Evolutionary conservation across 2,113 vertebrate species (phyloP).

Genomic region (Phocoena sinus): DNA sequence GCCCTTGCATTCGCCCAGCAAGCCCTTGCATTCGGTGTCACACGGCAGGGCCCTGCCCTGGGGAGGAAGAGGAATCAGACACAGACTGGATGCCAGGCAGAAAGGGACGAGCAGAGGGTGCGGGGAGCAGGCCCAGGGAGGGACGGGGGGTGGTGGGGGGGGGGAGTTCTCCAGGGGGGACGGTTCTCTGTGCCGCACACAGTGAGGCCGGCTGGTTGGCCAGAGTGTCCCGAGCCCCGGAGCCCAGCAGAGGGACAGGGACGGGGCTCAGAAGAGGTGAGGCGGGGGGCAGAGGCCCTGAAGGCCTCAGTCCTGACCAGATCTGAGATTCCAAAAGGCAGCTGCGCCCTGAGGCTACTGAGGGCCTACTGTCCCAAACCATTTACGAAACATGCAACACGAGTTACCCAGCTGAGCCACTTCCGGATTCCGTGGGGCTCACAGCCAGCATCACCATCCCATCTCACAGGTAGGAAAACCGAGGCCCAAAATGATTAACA

Average conservation of each 20-base stretch:
- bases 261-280: background rate
- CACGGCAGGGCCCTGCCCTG: no score
- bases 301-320: background rate
- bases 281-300: background rate
- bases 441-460: rapidly evolving
- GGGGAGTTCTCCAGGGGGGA: background rate
- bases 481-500: background rate
- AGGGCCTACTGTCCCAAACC: background rate
- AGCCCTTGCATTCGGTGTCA: background rate
- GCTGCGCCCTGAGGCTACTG: rapidly evolving
- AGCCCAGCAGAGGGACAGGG: rapidly evolving
- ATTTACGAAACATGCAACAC: background rate
- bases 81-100: background rate
- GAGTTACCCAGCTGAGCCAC: rapidly evolving
- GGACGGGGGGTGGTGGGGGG: rapidly evolving
- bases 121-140: background rate
- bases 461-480: background rate
- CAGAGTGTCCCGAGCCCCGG: background rate
- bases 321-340: background rate
- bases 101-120: background rate
- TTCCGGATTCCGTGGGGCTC: background rate
- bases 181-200: rapidly evolving
- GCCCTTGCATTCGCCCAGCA: background rate
- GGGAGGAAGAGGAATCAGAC: background rate
- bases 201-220: no score